A percentile compares a stretch with the other conserved stretches of the same genome.
Evolutionary conservation across 1,140 invertebrate genomes (phyloP).

Genomic region (Venustaconcha ellipsiformis): DNA sequence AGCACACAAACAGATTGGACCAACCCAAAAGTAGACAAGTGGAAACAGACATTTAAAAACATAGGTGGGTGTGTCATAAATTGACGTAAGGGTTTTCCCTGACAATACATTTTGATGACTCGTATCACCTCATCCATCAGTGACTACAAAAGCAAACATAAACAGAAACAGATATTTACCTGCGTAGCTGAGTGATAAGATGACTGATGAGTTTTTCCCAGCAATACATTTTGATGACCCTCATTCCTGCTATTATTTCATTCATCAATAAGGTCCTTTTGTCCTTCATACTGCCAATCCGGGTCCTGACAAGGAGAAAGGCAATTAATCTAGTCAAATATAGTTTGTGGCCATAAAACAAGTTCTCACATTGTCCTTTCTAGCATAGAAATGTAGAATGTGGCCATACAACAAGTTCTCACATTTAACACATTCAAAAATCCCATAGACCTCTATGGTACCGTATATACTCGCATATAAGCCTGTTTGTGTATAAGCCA

Average conservation of each 20-base stretch:
- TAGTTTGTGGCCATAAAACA: background rate
- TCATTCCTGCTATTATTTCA: conserved; percentile 86
- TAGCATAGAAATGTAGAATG: background rate
- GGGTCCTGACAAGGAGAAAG: conserved; percentile 9
- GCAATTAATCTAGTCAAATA: background rate
- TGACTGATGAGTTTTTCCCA: conserved; percentile 38
- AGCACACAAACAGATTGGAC: too few species aligned
- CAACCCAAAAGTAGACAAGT: too few species aligned
- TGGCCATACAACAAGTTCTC: background rate
- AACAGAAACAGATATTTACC: conserved; percentile 5
- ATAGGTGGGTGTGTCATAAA: too few species aligned
- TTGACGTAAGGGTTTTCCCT: too few species aligned
- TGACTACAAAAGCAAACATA: too few species aligned
- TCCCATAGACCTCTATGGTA: too few species aligned
- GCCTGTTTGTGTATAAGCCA: too few species aligned
- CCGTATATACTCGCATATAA: too few species aligned
- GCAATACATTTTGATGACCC: conserved; percentile 84
- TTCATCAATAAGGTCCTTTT: conserved; percentile 76
- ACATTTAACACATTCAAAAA: conserved; percentile 4
- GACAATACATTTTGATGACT: too few species aligned
- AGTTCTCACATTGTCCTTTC: background rate
- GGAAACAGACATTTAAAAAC: too few species aligned
- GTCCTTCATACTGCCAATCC: conserved; percentile 11
- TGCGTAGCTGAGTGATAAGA: conserved; percentile 19
- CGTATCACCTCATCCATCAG: too few species aligned